These are phyloP conservation scores for Orussus abietinus DNA, from an alignment of 1,140 invertebrate genomes.

Conservation along the genomic window DNA sequence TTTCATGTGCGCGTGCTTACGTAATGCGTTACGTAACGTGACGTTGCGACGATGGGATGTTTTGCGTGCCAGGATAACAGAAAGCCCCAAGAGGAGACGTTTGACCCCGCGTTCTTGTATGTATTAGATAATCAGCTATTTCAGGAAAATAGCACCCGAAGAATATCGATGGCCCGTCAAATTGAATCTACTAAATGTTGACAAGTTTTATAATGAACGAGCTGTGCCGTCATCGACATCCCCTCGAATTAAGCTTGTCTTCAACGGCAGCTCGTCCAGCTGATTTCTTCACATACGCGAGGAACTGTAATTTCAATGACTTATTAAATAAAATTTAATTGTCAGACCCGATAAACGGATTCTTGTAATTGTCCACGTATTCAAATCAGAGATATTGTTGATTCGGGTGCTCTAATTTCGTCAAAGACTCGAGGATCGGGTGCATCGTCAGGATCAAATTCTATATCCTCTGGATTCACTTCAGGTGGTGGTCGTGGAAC, in stretches of 20 bases:
- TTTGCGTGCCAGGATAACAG: conserved; percentile 25
- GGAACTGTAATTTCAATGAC: too few species aligned
- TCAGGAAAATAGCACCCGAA: background rate
- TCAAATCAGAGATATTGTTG: conserved; percentile 26
- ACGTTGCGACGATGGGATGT: conserved; percentile 33
- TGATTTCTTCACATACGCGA: too few species aligned
- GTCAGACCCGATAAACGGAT: background rate
- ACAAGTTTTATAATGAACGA: too few species aligned
- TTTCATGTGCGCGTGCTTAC: conserved; percentile 5
- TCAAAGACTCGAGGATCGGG: conserved; percentile 22
- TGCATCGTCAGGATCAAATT: conserved; percentile 39
- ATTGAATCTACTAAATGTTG: too few species aligned
- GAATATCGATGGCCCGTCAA: too few species aligned
- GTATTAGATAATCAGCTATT: background rate
- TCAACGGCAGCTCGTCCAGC: too few species aligned
- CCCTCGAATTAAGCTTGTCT: too few species aligned
- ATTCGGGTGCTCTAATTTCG: conserved; percentile 23
- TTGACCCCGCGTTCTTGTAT: background rate
- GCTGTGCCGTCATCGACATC: too few species aligned
- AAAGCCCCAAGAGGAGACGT: conserved; percentile 14
- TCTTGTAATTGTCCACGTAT: conserved; percentile 4
- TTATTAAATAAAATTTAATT: background rate
- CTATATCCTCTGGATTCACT: conserved; percentile 25
- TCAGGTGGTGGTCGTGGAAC: conserved; percentile 12
- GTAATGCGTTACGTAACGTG: conserved; percentile 17